Base-by-base conservation (phyloP, 2,888 invertebrate species). In the Drosophila imparisetae region DNA sequence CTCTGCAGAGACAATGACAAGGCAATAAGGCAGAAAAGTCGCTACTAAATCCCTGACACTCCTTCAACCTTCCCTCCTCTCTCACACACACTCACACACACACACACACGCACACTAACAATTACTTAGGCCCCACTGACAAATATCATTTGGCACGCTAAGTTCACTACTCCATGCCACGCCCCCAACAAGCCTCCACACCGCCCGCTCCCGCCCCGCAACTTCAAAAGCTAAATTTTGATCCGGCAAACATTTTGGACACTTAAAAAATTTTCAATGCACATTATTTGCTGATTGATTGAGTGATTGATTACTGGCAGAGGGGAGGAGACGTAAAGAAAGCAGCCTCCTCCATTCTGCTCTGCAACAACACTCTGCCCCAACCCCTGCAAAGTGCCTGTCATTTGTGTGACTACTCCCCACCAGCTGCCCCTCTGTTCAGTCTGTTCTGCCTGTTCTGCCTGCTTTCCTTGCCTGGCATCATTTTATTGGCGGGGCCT, bases 271-370 rank as follows among this genome's bases (percentile, higher is more conserved):
- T 88, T 78, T 81, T 86, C 90, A 90, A 86, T 88, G 90, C 89
- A 88, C 89, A 90, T 86, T 86, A 86, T 88, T 90, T 90, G 79
- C 89, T 86, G 86, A 90, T 86, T 86, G 86, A 85, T 85, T 86
- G 90, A 88, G 85, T 85, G 85, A 85, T 85, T 85, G 90, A 85
- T 85, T 85, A 85, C 90, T 63, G 64, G 57, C 50, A 63, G 62
- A 48, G 72, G 61, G 49, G 21, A 29, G 60, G 29, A 42, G 40
- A 40, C 29, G 18, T 11, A 5, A 21, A 15, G 15, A 10, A 32
- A n/a, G 27, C 24, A 27, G 45, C 32, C 30, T 21, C 29, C 52
- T 45, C 13, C 38, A 38, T 29, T 38, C 4, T 10, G 15, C n/a
- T 29, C 36, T 27, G 11, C 13, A 49, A 8, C 7, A n/a, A 15